Base-by-base conservation (phyloP, 2,888 invertebrate genomes). In the Amitus sp. region DNA sequence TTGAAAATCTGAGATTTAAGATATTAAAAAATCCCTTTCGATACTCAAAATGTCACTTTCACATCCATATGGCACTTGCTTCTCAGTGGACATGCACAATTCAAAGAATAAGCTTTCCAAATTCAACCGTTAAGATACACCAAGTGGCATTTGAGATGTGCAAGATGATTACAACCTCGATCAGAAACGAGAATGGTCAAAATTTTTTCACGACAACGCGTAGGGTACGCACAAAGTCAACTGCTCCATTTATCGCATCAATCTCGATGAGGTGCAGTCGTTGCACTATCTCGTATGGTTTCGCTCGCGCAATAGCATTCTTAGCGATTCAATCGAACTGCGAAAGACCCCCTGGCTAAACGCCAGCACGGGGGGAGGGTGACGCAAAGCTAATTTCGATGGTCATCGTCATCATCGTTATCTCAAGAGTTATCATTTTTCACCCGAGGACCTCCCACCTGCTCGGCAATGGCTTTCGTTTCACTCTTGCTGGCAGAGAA, bases 351-450 rank as follows among this genome's bases (percentile, higher is more conserved):
- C 53, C 64, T 60, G 53, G 57, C 63, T 53, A 59, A 59, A 51
- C 56, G 63, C 50, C 51, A 33, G 58, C 48, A 59, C 47, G 20
- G 42, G 19, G 42, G 34, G 53, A 20, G 60, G 57, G 60, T 64
- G 60, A 55, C 65, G 55, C 51, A 48, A 37, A 55, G 52, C 54
- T 61, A 65, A 61, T 65, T 65, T 65, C 55, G 49, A 65, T 49
- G 65, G 60, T 64, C 48, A 40, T 40, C 49, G 47, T 56, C 65
- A 59, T 62, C 60, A 57, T 64, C 57, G 64, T 64, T 60, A 50
- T 60, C 60, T 52, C 57, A 60, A 56, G 50, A 40, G 53, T 65
- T 62, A 60, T 65, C 62, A 62, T 65, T 65, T 53, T 65, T 59
- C 50, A 59, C 62, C 52, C 34, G 51, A 40, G 43, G 65, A 65